Conservation (phyloP, 2,797 vertebrate species). For the Selene dorsalis region DNA sequence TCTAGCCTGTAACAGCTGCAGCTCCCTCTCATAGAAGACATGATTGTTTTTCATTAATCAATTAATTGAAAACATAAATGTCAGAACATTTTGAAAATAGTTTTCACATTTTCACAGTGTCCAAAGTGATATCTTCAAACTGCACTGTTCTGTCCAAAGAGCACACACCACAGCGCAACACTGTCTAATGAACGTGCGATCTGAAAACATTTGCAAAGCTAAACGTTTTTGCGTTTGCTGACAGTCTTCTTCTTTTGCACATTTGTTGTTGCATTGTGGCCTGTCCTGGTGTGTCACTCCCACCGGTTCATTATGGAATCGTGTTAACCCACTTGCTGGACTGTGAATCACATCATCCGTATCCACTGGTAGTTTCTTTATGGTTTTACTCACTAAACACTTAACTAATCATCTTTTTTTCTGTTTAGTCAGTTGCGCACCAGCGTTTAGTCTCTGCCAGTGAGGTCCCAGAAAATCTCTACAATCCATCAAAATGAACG, state of each 20-base stretch:
- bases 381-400: not conserved
- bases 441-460: not conserved
- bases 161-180: not conserved
- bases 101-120: not conserved
- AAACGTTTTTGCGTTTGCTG: no score
- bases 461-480: not conserved
- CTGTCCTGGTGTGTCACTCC: no score
- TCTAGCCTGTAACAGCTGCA: conserved; percentile 7
- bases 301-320: no score
- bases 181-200: not conserved
- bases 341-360: no score
- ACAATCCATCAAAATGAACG: not conserved
- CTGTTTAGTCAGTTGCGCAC: not conserved
- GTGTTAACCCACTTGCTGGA: no score
- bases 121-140: not conserved
- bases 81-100: not conserved
- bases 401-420: not conserved
- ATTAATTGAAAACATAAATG: conserved; percentile 15
- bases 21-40: conserved; percentile 4
- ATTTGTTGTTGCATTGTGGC: no score
- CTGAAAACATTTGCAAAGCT: not conserved
- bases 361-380: no score
- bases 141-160: not conserved
- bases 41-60: conserved; percentile 23
- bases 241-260: no score